phyloP scores from a whole-genome alignment of 2,888 invertebrate species.

The Petrolisthes cinctipes region DNA sequence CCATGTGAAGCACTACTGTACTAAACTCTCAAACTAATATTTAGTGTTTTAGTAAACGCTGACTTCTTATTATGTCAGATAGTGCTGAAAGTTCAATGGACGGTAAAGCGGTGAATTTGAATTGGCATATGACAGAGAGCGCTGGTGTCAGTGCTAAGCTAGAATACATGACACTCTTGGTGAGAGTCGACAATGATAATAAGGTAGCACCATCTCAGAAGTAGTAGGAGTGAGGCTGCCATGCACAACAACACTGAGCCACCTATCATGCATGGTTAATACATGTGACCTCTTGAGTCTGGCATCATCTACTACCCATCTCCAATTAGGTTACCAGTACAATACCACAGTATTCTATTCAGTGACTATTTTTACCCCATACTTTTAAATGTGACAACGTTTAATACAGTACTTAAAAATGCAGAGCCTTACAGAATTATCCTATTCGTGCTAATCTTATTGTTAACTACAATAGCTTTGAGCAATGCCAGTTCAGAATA shows the following conservation, averaged over 20 bases:
- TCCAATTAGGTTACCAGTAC: not conserved
- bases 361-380: no score
- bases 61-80: conserved; percentile 50
- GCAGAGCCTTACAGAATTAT: not conserved
- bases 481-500: not conserved
- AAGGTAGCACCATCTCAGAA: conserved; percentile 56
- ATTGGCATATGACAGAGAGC: conserved; percentile 50
- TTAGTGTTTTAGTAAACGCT: conserved; percentile 29
- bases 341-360: not conserved
- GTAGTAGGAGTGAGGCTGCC: conserved; percentile 12
- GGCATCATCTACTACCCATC: not conserved
- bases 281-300: not conserved
- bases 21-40: conserved; percentile 25
- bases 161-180: not conserved
- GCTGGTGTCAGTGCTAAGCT: conserved; percentile 5
- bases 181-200: conserved; percentile 34
- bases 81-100: conserved; percentile 58
- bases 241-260: conserved; percentile 23
- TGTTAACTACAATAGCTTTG: conserved; percentile 3
- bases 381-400: no score
- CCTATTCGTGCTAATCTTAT: not conserved
- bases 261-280: conserved; percentile 26
- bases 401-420: not conserved
- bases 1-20: conserved; percentile 23
- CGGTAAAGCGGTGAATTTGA: conserved; percentile 62